These are phyloP conservation scores for Neofelis nebulosa DNA, from an alignment of 2,113 vertebrate species.

Conservation along the genomic window DNA sequence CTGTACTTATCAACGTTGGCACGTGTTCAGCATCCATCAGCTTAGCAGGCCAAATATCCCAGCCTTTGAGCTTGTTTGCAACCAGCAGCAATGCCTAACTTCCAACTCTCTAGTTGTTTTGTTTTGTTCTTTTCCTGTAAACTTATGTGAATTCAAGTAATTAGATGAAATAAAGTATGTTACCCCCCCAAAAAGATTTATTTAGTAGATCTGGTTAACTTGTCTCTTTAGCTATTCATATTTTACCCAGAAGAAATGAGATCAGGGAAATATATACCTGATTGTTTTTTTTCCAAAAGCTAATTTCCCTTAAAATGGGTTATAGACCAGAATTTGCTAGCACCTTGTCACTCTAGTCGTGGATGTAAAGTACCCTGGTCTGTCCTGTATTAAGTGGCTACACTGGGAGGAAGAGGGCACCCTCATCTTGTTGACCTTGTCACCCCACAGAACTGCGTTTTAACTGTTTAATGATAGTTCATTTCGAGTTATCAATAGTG, in stretches of 20 bases:
- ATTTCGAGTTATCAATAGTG: too few species aligned
- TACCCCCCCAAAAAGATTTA: background rate
- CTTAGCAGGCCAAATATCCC: background rate
- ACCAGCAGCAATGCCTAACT: background rate
- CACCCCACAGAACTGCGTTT: background rate
- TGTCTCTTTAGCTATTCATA: background rate
- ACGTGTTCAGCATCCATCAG: background rate
- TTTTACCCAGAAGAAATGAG: background rate
- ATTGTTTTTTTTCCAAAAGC: background rate
- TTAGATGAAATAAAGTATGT: background rate
- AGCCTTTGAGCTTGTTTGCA: background rate
- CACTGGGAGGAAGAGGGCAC: fast-evolving
- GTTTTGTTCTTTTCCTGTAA: background rate
- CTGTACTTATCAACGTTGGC: background rate
- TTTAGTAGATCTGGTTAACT: background rate
- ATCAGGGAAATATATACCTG: background rate
- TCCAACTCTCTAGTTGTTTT: background rate
- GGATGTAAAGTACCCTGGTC: background rate
- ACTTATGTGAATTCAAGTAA: background rate
- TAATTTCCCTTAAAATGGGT: background rate
- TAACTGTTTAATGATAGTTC: background rate
- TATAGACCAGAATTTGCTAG: background rate
- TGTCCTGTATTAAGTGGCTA: too few species aligned
- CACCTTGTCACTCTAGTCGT: fast-evolving
- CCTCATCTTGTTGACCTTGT: fast-evolving